Evolutionary conservation across 2,113 vertebrate species (phyloP).

Genomic region (Cisticola juncidis): DNA sequence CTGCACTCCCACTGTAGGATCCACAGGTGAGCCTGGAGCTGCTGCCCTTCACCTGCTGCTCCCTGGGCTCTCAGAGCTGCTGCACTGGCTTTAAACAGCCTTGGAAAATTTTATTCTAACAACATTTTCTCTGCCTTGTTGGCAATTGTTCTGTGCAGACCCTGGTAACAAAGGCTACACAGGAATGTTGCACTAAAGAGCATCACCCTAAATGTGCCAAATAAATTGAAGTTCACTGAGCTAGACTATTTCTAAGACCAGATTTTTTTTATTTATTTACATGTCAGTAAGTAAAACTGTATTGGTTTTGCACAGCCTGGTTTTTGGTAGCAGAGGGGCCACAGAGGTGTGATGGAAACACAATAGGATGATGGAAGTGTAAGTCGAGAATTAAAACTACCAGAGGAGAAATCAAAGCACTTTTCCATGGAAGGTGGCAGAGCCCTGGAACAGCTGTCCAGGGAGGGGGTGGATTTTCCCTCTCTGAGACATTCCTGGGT

Average conservation of each 20-base stretch:
- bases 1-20: conserved; percentile 97
- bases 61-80: background rate
- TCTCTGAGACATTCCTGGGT: background rate
- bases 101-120: background rate
- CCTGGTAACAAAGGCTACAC: background rate
- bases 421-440: background rate
- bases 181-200: background rate
- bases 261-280: background rate
- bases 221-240: background rate
- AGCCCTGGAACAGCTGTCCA: background rate
- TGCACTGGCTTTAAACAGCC: background rate
- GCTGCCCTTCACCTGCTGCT: background rate
- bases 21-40: conserved; percentile 84
- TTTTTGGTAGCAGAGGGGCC: background rate
- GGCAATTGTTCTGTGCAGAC: background rate
- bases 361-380: background rate
- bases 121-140: background rate
- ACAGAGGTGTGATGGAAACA: background rate
- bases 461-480: background rate
- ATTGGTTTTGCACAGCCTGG: background rate
- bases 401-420: background rate
- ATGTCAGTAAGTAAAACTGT: background rate
- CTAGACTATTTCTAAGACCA: background rate
- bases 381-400: background rate
- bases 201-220: background rate